Base-by-base conservation (phyloP, 1,140 invertebrate species). In the Lasaia peninsularis region DNA sequence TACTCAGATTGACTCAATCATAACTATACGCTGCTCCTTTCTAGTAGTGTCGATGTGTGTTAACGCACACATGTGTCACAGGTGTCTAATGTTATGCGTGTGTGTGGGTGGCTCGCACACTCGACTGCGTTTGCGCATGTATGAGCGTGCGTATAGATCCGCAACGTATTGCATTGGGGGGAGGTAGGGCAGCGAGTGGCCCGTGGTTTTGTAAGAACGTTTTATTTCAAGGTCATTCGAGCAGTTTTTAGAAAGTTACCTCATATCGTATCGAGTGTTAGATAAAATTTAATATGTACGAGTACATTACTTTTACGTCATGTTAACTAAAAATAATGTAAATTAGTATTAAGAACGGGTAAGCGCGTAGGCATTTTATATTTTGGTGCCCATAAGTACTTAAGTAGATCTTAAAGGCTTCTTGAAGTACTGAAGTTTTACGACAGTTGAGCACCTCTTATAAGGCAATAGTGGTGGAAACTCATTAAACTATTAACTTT, bases 191-290 rank as follows among this genome's bases (percentile, higher is more conserved):
- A 66, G 74, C 78, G 83, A 89, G 79, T 78, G 79, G 85, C 71
- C 69, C 78, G 79, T 81, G 75, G 84, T 88, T 89, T 88, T 88
- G 86, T 88, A 89, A 89, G 75, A 85, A 75, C 83, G 78, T 84
- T 87, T 87, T 89, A 82, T 89, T 89, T 90, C 88, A 90, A 90
- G 88, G 88, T 89, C 88, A 88, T 73, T 73, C 75, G 74, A 87
- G 78, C 82, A 88, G 83, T 87, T 88, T 89, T 89, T 89, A 90
- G 88, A 90, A 90, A 90, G 88, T 89, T 84, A 87, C 78, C 78
- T 86, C 77, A 84, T 50, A 59, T 62, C 53, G 44, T 63, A 61
- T 56, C 60, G 56, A 55, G 44, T 53, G 60, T 66, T 63, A 66
- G 60, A 61, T 66, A 63, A 66, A 66, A 60, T 63, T 66, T 59